Evolutionary conservation across 1,140 invertebrate species (phyloP).

Genomic region (Anoplophora glabripennis): DNA sequence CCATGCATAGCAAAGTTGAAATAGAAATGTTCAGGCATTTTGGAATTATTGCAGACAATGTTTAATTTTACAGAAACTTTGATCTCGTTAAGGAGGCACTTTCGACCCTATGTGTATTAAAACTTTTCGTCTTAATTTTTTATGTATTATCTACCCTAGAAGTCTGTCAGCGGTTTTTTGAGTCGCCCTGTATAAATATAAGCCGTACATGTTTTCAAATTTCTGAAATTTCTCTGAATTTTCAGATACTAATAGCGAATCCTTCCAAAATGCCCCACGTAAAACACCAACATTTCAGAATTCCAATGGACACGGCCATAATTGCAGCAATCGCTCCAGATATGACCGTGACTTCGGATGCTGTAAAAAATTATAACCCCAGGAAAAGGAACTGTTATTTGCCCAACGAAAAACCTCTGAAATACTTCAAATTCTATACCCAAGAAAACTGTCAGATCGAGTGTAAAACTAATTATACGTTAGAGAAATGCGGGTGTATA

Average conservation of each 20-base stretch:
- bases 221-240: no score
- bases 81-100: no score
- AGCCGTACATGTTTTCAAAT: no score
- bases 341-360: slow-evolving; percentile 56
- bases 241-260: background rate
- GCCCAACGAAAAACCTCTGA: slow-evolving; percentile 57
- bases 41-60: no score
- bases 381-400: slow-evolving; percentile 62
- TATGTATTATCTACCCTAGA: no score
- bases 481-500: slow-evolving; percentile 40
- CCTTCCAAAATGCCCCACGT: slow-evolving; percentile 47
- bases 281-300: slow-evolving; percentile 53
- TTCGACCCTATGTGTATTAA: no score
- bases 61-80: no score
- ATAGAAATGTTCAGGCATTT: no score
- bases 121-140: no score
- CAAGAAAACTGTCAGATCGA: slow-evolving; percentile 47
- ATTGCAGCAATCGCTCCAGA: slow-evolving; percentile 52
- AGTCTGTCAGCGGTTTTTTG: no score
- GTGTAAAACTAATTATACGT: slow-evolving; percentile 45
- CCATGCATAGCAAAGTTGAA: no score
- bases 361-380: slow-evolving; percentile 41
- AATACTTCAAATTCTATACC: slow-evolving; percentile 44
- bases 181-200: no score
- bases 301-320: slow-evolving; percentile 53